These are phyloP conservation scores for Felis chaus DNA, from an alignment of 2,113 vertebrate genomes.

Conservation along the genomic window DNA sequence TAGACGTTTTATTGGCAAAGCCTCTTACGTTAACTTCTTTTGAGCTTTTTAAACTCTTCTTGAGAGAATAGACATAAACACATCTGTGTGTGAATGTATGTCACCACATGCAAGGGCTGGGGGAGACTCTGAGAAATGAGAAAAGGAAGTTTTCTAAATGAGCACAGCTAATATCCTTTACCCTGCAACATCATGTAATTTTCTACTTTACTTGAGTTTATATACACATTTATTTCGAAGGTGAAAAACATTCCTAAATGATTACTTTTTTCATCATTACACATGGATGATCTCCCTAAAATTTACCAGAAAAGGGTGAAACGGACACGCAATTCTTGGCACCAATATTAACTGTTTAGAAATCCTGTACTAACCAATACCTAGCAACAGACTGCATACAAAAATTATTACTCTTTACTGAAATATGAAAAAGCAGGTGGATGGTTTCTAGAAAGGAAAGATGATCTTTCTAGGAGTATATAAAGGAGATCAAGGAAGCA, in stretches of 20 bases:
- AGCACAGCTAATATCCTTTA: neutral
- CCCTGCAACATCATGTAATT: neutral
- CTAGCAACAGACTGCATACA: neutral
- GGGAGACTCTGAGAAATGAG: neutral
- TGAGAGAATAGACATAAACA: neutral
- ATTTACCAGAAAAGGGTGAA: neutral
- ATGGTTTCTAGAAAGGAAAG: neutral
- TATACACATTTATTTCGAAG: neutral
- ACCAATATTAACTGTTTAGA: neutral
- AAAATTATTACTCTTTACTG: slow-evolving; percentile 56
- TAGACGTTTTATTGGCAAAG: neutral
- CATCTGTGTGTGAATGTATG: neutral
- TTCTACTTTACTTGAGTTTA: neutral
- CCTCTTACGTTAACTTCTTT: neutral
- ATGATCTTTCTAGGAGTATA: neutral
- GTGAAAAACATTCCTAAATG: neutral
- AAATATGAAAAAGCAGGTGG: slow-evolving; percentile 25
- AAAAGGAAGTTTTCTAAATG: neutral
- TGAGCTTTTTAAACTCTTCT: neutral
- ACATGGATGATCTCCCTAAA: neutral
- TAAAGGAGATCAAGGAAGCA: neutral
- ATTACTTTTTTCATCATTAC: neutral
- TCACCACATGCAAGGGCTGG: neutral
- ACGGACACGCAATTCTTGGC: neutral
- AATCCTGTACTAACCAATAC: neutral